Evolutionary conservation across 2,113 vertebrate species (phyloP), one percentile per base, ranked within the genome.

Genomic region (Lophura nycthemera): DNA sequence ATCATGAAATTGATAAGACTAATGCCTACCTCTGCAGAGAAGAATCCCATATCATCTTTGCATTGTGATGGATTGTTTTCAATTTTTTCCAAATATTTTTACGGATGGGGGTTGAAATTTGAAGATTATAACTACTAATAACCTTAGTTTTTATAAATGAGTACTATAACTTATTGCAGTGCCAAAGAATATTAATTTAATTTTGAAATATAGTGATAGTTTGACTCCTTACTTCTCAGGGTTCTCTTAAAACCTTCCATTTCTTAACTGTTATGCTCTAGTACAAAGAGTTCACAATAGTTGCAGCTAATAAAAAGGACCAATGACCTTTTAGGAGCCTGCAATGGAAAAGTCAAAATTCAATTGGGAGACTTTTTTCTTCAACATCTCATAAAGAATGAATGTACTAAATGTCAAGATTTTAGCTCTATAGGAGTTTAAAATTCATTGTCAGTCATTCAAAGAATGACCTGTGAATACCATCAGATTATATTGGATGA

Each of bases 361-460:
- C 72, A 95, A 47, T 57, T 82, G 63, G 40, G 48, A 89, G 57
- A 50, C 40, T 83, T 77, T 82, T 77, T 93, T 59, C 20, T 5
- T 83, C 50, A 59, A n/a, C 14, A 38, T 48, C 54, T 92, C 78
- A 92, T 79, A 80, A 91, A 94, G 84, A 89, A 89, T 80, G 67
- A 83, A 89, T 76, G 47, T 34, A 70, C 54, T 89, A 87, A 94
- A 96, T 96, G 84, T 89, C 94, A 95, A 87, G 74, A 96, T 85
- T 96, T 93, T 92, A 93, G 24, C 67, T 89, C 66, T 89, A 83
- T 27, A 80, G 13, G 25, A 89, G 89, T 90, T 94, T 77, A 87
- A 91, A 94, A 94, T 89, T 94, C 83, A 60, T 83, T 92, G 74
- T 77, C 75, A 95, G 50, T 89, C 81, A 91, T 85, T 87, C 54